phyloP scores from a whole-genome alignment of 2,888 invertebrate genomes.

The Ptilodon capucinus region DNA sequence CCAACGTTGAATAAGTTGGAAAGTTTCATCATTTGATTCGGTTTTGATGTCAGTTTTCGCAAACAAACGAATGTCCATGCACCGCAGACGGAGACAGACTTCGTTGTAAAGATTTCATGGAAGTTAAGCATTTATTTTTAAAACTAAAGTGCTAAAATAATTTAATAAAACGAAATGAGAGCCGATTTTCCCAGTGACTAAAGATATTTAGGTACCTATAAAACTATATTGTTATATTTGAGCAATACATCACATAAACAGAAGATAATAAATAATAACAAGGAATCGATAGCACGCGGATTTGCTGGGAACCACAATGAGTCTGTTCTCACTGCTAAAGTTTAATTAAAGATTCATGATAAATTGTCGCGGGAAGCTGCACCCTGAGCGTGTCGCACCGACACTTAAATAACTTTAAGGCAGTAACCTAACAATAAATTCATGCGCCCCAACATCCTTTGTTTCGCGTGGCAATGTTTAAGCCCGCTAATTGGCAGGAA shows the following conservation, averaged over 20 bases:
- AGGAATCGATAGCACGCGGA: constrained; percentile 31
- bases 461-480: constrained; percentile 63
- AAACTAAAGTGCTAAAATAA: too few relatives aligned
- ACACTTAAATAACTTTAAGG: constrained; percentile 79
- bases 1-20: constrained; percentile 58
- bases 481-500: constrained; percentile 76
- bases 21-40: constrained; percentile 64
- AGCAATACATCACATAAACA: background rate
- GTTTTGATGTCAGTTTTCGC: constrained; percentile 49
- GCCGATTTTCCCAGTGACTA: too few relatives aligned
- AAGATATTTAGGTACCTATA: too few relatives aligned
- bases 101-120: background rate
- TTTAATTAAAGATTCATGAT: constrained; percentile 83
- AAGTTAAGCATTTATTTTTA: background rate
- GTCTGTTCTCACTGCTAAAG: constrained; percentile 71
- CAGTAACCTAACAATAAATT: constrained; percentile 78
- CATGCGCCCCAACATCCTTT: constrained; percentile 67
- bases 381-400: constrained; percentile 71
- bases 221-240: background rate
- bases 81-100: too few relatives aligned
- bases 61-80: constrained; percentile 29
- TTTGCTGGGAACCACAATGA: constrained; percentile 64
- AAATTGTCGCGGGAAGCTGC: constrained; percentile 80
- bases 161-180: too few relatives aligned
- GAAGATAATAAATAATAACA: constrained; percentile 25